Evolutionary conservation across 2,888 invertebrate species (phyloP).

Genomic region (Tigriopus californicus): DNA sequence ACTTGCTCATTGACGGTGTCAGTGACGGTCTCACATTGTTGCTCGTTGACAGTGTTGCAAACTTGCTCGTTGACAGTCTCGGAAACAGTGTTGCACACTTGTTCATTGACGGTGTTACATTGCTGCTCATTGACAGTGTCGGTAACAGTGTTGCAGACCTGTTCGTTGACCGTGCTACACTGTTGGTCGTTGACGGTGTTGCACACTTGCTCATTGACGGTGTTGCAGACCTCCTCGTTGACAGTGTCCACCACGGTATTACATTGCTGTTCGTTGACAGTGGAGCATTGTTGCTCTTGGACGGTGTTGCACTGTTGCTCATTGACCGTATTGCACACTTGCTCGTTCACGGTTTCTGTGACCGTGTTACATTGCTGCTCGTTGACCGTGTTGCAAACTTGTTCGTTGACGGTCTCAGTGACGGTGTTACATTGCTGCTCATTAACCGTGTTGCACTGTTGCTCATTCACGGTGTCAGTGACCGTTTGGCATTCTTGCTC

Average conservation of each 20-base stretch:
- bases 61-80: neutral
- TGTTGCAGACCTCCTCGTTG: constrained; percentile 5
- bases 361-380: constrained; percentile 6
- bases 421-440: constrained; percentile 6
- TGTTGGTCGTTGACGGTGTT: constrained; percentile 6
- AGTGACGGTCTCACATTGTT: neutral
- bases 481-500: neutral
- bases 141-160: neutral
- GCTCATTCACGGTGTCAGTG: constrained; percentile 2
- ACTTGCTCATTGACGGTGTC: constrained; percentile 1
- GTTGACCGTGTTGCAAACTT: neutral
- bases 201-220: constrained; percentile 11
- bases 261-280: constrained; percentile 3
- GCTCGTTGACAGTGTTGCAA: neutral
- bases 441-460: constrained; percentile 3
- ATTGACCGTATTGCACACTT: constrained; percentile 1
- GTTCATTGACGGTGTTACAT: constrained; percentile 10
- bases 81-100: neutral
- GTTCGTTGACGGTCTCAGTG: neutral
- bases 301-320: neutral
- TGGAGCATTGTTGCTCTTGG: neutral
- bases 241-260: constrained; percentile 2
- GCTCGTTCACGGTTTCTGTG: neutral
- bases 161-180: constrained; percentile 6
- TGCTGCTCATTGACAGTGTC: constrained; percentile 1